These are phyloP conservation scores for Drosophila melanosoma DNA, from an alignment of 2,888 invertebrate genomes.

Conservation along the genomic window DNA sequence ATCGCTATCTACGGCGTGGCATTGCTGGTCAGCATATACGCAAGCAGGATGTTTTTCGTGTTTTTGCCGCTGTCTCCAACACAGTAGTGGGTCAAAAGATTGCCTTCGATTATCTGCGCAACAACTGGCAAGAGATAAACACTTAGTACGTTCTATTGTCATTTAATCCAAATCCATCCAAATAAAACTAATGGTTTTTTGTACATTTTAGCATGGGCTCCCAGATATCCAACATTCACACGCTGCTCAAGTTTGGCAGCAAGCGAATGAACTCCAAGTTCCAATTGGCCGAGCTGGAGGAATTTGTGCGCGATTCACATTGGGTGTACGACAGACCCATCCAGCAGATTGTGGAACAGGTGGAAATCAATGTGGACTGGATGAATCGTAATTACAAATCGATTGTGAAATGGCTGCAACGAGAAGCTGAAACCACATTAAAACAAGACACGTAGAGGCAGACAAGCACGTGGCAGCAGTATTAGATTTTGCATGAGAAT, in stretches of 20 bases:
- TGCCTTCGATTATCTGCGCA: slow-evolving; percentile 91
- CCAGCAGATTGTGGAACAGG: slow-evolving; percentile 92
- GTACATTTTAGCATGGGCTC: slow-evolving; percentile 89
- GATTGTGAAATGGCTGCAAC: slow-evolving; percentile 90
- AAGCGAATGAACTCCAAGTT: slow-evolving; percentile 90
- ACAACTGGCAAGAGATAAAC: slow-evolving; percentile 90
- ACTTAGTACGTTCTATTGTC: slow-evolving; percentile 88
- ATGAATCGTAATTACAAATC: slow-evolving; percentile 90
- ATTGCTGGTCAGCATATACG: slow-evolving; percentile 91
- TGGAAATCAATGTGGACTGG: slow-evolving; percentile 94
- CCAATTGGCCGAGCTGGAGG: slow-evolving; percentile 90
- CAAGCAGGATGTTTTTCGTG: slow-evolving; percentile 92
- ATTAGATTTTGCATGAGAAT: slow-evolving; percentile 49
- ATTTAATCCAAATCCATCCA: neutral
- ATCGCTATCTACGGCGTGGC: slow-evolving; percentile 89
- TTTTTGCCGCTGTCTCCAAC: slow-evolving; percentile 91
- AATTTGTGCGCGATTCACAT: slow-evolving; percentile 88
- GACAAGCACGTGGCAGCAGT: slow-evolving; percentile 43
- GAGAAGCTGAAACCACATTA: slow-evolving; percentile 34
- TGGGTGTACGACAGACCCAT: slow-evolving; percentile 91
- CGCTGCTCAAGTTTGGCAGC: slow-evolving; percentile 90
- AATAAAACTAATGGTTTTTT: neutral
- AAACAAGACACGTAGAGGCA: slow-evolving; percentile 20
- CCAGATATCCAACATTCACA: slow-evolving; percentile 89
- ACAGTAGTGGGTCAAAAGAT: slow-evolving; percentile 93